Evolutionary conservation across 1,140 invertebrate genomes (phyloP).

Genomic region (Hermetia illucens): DNA sequence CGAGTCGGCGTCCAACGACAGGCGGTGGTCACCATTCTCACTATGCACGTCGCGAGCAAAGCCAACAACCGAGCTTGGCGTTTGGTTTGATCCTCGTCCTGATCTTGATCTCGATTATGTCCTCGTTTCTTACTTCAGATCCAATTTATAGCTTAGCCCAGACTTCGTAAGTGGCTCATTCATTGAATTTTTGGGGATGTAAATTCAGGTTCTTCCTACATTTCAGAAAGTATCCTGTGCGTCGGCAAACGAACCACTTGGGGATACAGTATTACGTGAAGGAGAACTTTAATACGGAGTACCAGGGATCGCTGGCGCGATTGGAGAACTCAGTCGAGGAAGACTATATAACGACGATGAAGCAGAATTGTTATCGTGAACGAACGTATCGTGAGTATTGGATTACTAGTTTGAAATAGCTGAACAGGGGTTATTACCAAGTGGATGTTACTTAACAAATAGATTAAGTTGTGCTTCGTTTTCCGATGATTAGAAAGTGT

Average conservation of each 20-base stretch:
- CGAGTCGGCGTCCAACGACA: constrained; percentile 4
- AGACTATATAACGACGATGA: constrained; percentile 72
- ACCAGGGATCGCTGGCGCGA: constrained; percentile 70
- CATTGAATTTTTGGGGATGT: background rate
- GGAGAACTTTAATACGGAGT: constrained; percentile 79
- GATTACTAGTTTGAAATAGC: constrained; percentile 18
- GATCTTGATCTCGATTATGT: constrained; percentile 81
- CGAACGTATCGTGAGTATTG: constrained; percentile 72
- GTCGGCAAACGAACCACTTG: constrained; percentile 53
- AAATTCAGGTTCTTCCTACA: background rate
- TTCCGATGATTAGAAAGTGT: too few species aligned
- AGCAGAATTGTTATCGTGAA: constrained; percentile 79
- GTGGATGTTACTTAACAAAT: too few species aligned
- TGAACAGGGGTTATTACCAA: background rate
- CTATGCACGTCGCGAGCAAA: constrained; percentile 16
- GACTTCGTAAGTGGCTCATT: constrained; percentile 55
- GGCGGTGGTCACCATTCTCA: too few species aligned
- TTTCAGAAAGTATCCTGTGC: constrained; percentile 61
- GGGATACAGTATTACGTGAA: constrained; percentile 89
- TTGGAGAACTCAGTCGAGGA: constrained; percentile 88
- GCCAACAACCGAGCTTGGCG: constrained; percentile 15
- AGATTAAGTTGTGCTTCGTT: too few species aligned
- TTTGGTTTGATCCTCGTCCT: constrained; percentile 61
- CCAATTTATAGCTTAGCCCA: constrained; percentile 75
- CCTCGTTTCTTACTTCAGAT: constrained; percentile 83